Percentiles rank a stretch among this genome's conserved stretches.
phyloP scores from a whole-genome alignment of 2,888 invertebrate genomes.

The Tenthredo mesomela region DNA sequence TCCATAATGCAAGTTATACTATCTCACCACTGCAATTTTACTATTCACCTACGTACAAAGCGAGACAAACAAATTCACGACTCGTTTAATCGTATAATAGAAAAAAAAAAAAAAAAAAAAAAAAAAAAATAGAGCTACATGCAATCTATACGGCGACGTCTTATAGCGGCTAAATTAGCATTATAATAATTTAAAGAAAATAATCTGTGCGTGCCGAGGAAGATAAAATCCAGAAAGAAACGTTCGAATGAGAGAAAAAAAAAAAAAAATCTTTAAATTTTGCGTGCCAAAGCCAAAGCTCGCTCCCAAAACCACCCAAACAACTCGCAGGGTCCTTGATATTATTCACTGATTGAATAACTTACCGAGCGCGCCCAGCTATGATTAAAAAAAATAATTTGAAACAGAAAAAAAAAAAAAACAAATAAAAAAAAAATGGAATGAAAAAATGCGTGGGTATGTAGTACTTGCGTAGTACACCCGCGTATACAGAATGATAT shows the following conservation, averaged over 20 bases:
- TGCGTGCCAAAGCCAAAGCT: conserved; percentile 50
- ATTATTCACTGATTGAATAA: not conserved
- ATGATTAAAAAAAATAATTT: too few species aligned
- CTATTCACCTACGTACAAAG: conserved; percentile 5
- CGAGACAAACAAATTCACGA: conserved; percentile 15
- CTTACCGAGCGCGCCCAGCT: not conserved
- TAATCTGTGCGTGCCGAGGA: conserved; percentile 42
- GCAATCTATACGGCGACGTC: conserved; percentile 47
- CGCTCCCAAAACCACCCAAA: conserved; percentile 21
- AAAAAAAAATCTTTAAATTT: conserved; percentile 53
- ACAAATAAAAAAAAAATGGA: not conserved
- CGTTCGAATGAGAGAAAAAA: not conserved
- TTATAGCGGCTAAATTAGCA: conserved; percentile 52
- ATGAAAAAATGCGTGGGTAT: not conserved
- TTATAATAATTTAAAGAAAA: conserved; percentile 43
- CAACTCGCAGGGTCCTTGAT: conserved; percentile 11
- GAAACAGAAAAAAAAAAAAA: too few species aligned
- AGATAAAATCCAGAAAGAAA: conserved; percentile 52
- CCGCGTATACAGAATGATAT: not conserved
- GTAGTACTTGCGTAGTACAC: not conserved
- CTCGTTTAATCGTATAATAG: conserved; percentile 13
- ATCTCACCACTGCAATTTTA: not conserved
- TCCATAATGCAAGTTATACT: not conserved
- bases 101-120: too few species aligned
- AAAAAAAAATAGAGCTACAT: too few species aligned